Base-by-base conservation (phyloP, 2,888 invertebrate species). In the Nowickia ferox region DNA sequence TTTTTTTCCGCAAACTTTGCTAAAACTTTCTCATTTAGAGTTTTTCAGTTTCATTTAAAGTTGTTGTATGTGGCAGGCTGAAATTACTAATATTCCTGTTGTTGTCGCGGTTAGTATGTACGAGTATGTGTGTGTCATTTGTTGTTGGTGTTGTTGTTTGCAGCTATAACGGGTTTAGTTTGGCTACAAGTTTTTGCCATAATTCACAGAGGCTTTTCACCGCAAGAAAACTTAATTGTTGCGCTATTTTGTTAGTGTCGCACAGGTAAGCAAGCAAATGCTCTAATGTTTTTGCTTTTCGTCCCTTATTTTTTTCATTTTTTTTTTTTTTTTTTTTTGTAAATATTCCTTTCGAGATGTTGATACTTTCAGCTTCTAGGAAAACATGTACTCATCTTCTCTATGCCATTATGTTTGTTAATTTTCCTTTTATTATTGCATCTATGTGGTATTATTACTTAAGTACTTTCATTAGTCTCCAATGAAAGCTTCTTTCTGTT, bases 401-500 rank as follows among this genome's bases (percentile, higher is more conserved):
- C 22, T 55, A 11, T 38, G 46, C 44, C 55, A 53, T 55, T 77
- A 46, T 22, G 38, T 51, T 44, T 5, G 17, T 63, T 53, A 1
- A 61, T 19, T 61, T 74, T 48, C 51, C 38, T 74, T 61, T 44
- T 22, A 5, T 68, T 81, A 38, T 19, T 40, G 38, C 55, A 40
- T 48, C 57, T 15, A 30, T 30, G 8, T 13, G 48, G 48, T 69
- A 69, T 46, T 53, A 59, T 55, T 80, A 68, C 48, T 76, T 72
- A 83, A 86, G 76, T 72, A 66, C 83, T 80, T 83, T 86, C 83
- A 83, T 86, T 79, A 86, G 83, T 76, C 79, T 63, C 57, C 46
- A 74, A 66, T 59, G 77, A 59, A 65, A 75, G 59, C 44, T 66
- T 59, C 8, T 63, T 61, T 63, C 2, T 30, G n/a, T 11, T 55